Evolutionary conservation across 2,113 vertebrate species (phyloP), one percentile per base, ranked within the genome.

Genomic region (Fregetta grallaria): DNA sequence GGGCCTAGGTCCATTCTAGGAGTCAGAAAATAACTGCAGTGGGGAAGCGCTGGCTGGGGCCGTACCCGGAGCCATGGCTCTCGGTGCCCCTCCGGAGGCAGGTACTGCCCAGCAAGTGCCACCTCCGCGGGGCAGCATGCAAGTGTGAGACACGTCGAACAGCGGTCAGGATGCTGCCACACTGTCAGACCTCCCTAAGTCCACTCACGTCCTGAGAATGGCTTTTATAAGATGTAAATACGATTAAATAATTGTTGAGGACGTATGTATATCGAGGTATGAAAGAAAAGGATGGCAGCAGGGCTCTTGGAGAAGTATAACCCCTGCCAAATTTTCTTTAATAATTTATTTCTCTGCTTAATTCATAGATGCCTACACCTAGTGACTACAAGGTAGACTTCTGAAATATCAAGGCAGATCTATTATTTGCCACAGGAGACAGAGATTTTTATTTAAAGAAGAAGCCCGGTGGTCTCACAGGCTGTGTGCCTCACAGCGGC

Each of bases 81-180:
- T 40, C 3, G 3, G 20, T 67, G 36, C 2, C 18, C 3, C 15
- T 52, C 9, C 1, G 3, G 10, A 74, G 13, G 27, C 23, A 49
- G 15, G 40, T 17, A 40, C 36, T 42, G 32, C 13, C 3, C 5
- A 62, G 17, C 8, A 52, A 75, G 10, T 32, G 13, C n/a, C 12
- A 5, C 20, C 34, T 81, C 36, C 2, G 3, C 1, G 0, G n/a
- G 26, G 20, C 32, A 45, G 19, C 2, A 0, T 29, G 38, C 22
- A 84, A 81, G 8, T 20, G 29, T 52, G 74, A 78, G 38, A 63
- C 38, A 49, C 1, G 1, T 1, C 19, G 15, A 62, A 34, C 13
- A 59, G 45, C 1, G 1, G 36, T 13, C 49, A 78, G 61, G 59
- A 53, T 34, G 15, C 65, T 76, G 30, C 3, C 5, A 7, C 27